phyloP scores from a whole-genome alignment of 2,797 vertebrate species.

The Lepidocolaptes lacrymiger region DNA sequence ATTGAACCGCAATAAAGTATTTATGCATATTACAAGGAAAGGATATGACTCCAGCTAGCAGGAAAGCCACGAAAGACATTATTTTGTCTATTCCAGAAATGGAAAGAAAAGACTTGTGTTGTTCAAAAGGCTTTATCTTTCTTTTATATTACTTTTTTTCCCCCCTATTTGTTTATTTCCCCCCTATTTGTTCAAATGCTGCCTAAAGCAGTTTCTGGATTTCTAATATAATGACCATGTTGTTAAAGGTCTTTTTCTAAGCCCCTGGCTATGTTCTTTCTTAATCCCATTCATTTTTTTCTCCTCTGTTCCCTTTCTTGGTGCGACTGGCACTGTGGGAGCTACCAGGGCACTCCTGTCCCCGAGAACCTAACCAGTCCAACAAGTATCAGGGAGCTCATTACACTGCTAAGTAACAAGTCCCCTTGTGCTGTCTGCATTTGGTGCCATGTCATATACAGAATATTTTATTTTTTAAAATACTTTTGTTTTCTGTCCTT shows the following conservation, averaged over 20 bases:
- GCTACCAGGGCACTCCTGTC: neutral
- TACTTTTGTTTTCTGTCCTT: neutral
- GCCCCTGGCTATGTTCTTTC: neutral
- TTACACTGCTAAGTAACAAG: neutral
- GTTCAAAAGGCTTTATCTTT: conserved; percentile 10
- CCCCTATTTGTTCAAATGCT: neutral
- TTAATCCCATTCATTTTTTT: neutral
- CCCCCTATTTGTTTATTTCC: neutral
- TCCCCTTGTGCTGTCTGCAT: neutral
- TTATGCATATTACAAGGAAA: neutral
- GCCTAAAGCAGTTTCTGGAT: neutral
- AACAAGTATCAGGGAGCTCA: neutral
- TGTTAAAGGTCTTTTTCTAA: neutral
- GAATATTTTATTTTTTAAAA: neutral
- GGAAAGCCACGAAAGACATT: neutral
- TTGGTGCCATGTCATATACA: neutral
- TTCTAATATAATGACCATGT: neutral
- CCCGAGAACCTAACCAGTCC: neutral
- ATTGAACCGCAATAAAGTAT: neutral
- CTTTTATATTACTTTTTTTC: neutral
- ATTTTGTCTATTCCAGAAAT: neutral
- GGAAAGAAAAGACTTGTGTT: neutral
- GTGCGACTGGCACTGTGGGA: neutral
- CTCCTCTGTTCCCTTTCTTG: neutral
- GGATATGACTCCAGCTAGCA: neutral